Evolutionary conservation across 2,888 invertebrate genomes (phyloP), one percentile per base, ranked within the genome.

Genomic region (Aethes cnicana): DNA sequence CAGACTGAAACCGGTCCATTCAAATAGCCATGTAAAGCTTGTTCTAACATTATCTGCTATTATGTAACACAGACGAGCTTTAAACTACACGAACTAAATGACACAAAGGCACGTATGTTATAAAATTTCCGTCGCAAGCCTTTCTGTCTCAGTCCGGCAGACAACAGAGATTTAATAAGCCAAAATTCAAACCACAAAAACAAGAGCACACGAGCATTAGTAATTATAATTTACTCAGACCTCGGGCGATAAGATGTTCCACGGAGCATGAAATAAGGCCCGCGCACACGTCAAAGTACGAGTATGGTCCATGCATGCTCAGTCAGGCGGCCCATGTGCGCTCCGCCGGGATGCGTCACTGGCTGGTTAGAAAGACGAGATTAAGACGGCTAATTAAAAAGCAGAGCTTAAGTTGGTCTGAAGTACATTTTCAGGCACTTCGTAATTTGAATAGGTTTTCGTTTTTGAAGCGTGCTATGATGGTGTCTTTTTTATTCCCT

Each of bases 221-320:
- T 84, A 83, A 88, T 88, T 85, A 84, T 85, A 84, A 87, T 85
- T 79, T 69, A 55, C 54, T 60, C 59, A 72, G 78, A 80, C 88
- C 88, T 80, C 76, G 69, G 87, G 88, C 88, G 77, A 84, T 85
- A 88, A 86, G 87, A 86, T 83, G 86, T 84, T 77, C 77, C 69
- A 64, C 64, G 77, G 74, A 86, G 85, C 88, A 82, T 86, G 85
- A 85, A 89, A 89, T 88, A 84, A 87, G 83, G 82, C 80, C 63
- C 73, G 67, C 68, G 69, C 75, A 80, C 77, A 74, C 72, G 75
- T 72, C 57, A 59, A 56, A 61, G 55, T 65, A 61, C 62, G 66
- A 66, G 69, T 64, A 69, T 61, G 71, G 79, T 69, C 80, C 76
- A 81, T 81, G 77, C 76, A 78, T 73, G 77, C 64, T 75, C 80